phyloP scores from a whole-genome alignment of 2,888 invertebrate species.

The Oxystoma pomonae region DNA sequence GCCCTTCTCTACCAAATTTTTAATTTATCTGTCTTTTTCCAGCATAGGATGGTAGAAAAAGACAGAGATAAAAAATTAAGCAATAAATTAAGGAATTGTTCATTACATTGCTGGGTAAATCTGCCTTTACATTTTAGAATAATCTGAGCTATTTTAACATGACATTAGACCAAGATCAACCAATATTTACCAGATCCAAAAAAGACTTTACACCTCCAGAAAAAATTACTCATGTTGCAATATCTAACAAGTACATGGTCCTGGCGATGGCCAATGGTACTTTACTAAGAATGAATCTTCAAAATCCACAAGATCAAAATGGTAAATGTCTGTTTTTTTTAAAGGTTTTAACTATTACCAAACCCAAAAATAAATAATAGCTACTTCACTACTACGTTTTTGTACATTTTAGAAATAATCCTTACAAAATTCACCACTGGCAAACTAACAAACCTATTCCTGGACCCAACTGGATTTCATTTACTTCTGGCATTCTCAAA shows the following conservation, averaged over 20 bases:
- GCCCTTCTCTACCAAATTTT: no score
- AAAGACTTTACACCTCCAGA: slow-evolving; percentile 77
- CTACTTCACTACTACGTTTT: no score
- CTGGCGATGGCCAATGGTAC: slow-evolving; percentile 80
- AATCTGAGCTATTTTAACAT: slow-evolving; percentile 55
- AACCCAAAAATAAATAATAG: background rate
- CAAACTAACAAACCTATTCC: slow-evolving; percentile 64
- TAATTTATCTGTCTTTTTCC: no score
- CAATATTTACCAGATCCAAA: slow-evolving; percentile 83
- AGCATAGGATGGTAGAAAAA: no score
- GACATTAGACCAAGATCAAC: slow-evolving; percentile 67
- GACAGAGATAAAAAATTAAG: no score
- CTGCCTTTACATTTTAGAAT: slow-evolving; percentile 34
- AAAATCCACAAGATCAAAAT: slow-evolving; percentile 71
- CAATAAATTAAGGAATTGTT: no score
- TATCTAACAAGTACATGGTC: slow-evolving; percentile 77
- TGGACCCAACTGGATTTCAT: slow-evolving; percentile 87
- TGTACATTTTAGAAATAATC: slow-evolving; percentile 70
- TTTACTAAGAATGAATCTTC: slow-evolving; percentile 76
- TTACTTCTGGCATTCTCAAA: slow-evolving; percentile 71
- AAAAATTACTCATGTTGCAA: slow-evolving; percentile 73
- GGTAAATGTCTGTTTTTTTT: slow-evolving; percentile 51
- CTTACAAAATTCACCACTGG: slow-evolving; percentile 61
- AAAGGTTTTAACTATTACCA: slow-evolving; percentile 4
- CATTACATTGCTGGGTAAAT: background rate